These are phyloP conservation scores for Colius striatus DNA, from an alignment of 2,113 vertebrate genomes.

Conservation along the genomic window DNA sequence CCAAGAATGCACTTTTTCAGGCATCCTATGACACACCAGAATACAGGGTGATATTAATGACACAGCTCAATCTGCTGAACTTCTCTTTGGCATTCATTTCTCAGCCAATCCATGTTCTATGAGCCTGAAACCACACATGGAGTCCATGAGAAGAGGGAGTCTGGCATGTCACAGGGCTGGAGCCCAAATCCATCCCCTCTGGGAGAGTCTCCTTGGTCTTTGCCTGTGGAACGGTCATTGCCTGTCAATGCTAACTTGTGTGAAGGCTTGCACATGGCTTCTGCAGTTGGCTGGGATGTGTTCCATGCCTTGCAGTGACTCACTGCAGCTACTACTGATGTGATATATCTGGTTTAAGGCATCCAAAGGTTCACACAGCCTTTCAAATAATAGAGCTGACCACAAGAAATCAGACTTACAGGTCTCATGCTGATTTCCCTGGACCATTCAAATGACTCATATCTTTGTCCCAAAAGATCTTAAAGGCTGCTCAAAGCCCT, in stretches of 20 bases:
- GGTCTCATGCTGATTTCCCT: neutral
- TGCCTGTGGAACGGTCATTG: neutral
- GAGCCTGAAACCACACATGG: neutral
- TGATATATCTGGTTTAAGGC: neutral
- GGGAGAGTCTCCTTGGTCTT: neutral
- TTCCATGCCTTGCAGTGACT: neutral
- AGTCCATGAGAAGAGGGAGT: neutral
- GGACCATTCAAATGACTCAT: neutral
- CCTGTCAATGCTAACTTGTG: neutral
- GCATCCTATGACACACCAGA: neutral
- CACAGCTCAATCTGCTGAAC: neutral
- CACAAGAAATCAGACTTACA: neutral
- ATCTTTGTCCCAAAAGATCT: neutral
- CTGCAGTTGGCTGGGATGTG: neutral
- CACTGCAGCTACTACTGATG: neutral
- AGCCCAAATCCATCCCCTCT: neutral
- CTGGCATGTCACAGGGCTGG: neutral
- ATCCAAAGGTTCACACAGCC: neutral
- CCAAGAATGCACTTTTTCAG: neutral
- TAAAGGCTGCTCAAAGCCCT: neutral
- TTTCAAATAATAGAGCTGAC: neutral
- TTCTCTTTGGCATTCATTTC: neutral
- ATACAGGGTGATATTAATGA: neutral
- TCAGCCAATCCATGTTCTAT: neutral
- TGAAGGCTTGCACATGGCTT: neutral